Base-by-base conservation (phyloP, 2,113 vertebrate genomes). In the Harpagus bidentatus region DNA sequence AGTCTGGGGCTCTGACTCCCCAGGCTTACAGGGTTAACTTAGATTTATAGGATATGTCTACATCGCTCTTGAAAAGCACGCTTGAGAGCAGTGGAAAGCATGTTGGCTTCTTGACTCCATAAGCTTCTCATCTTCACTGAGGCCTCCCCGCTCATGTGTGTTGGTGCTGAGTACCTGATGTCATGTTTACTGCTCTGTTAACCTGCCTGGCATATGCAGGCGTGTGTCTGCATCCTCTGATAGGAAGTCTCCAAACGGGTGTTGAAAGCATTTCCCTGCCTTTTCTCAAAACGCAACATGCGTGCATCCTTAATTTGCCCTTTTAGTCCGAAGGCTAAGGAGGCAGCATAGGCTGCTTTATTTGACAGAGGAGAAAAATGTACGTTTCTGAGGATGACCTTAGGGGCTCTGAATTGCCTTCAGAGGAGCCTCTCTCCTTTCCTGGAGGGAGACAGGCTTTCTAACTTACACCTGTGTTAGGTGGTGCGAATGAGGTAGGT, bases 21-120 rank as follows among this genome's bases (percentile, higher is more conserved):
- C 45, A 86, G 74, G 90, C 92, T 94, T 91, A 55, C 15, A 81
- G 93, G 71, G 93, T 96, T 95, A 95, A 91, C 48, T 66, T 70
- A 91, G 86, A 95, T 95, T 96, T 97, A 91, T 86, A 53, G 78
- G 78, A 48, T 73, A 32, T 69, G 92, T 90, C 92, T 93, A 43
- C 90, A 48, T 84, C 1, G 0, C 66, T 94, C 87, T 88, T 73
- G 42, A 66, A 90, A 91, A 88, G 71, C 84, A 91, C 52, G 53
- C n/a, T 43, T 40, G 62, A 80, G 93, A 65, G 63, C 53, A 90
- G 31, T 9, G 47, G 48, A 88, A 86, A 86, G 87, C 43, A 7
- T 17, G 61, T 72, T 82, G 93, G 63, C 70, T 90, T 85, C 56
- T 73, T 55, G 22, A 26, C 65, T 82, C 53, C 29, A 11, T 34